Conservation (phyloP, 2,113 vertebrate species). For the Pogonocichla stellata region DNA sequence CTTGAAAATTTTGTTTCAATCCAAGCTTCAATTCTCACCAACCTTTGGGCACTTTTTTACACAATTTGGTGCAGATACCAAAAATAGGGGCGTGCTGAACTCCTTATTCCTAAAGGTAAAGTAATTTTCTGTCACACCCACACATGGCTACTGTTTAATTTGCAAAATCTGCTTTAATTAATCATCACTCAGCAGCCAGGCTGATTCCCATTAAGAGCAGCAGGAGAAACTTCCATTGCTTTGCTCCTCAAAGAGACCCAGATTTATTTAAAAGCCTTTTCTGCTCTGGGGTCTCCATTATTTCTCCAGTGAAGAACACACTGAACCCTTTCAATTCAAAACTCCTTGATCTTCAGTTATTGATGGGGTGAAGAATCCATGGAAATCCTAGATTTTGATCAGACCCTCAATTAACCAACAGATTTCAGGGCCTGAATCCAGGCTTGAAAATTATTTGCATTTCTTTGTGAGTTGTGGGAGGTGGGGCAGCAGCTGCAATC, state of each 20-base stretch:
- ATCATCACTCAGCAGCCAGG: background rate
- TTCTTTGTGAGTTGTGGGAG: background rate
- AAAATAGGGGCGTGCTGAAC: accelerated
- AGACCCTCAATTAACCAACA: background rate
- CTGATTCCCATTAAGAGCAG: background rate
- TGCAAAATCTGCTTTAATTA: slow-evolving; percentile 2
- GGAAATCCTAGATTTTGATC: background rate
- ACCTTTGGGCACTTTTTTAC: background rate
- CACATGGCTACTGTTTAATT: background rate
- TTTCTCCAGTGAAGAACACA: background rate
- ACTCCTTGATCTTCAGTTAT: background rate
- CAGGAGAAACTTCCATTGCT: background rate
- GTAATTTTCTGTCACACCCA: background rate
- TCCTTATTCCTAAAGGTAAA: background rate
- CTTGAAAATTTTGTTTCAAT: background rate
- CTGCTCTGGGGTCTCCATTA: background rate
- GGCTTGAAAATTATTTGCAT: background rate
- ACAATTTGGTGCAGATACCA: background rate
- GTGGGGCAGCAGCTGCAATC: background rate
- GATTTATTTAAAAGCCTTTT: background rate
- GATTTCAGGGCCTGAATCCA: background rate
- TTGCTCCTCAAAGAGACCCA: background rate
- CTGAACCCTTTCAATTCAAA: background rate
- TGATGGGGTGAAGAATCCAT: background rate
- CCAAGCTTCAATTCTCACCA: background rate